Evolutionary conservation across 2,797 vertebrate species (phyloP).

Genomic region (Orestias chungarensis): DNA sequence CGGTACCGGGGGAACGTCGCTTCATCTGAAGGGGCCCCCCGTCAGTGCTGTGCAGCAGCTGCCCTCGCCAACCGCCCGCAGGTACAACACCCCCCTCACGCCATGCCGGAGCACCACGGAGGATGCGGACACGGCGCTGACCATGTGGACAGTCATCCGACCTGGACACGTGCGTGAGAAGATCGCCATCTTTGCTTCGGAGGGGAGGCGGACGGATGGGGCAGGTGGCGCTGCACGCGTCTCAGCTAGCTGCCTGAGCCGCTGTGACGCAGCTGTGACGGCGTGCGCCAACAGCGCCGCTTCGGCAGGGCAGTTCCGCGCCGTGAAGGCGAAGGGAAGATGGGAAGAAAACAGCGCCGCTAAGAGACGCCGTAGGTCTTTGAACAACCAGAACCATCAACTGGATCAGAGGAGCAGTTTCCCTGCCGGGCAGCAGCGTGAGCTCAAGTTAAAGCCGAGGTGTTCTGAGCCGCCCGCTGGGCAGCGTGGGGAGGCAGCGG

Average conservation of each 20-base stretch:
- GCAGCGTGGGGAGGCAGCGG: accelerated
- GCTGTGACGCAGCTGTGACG: not conserved
- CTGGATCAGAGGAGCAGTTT: slow-evolving; percentile 52
- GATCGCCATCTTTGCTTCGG: slow-evolving; percentile 92
- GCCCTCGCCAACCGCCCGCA: slow-evolving; percentile 20
- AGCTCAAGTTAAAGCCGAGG: not conserved
- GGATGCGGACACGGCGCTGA: slow-evolving; percentile 79
- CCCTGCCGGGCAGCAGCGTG: not conserved
- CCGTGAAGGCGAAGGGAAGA: slow-evolving; percentile 88
- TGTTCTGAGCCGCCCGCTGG: accelerated
- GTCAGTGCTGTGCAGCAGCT: slow-evolving; percentile 11
- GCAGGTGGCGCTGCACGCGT: accelerated
- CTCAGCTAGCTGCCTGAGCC: not conserved
- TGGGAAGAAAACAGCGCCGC: slow-evolving; percentile 88
- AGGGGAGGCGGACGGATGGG: slow-evolving; percentile 9
- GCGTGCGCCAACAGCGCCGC: not conserved
- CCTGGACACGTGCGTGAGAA: slow-evolving; percentile 98
- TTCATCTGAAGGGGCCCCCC: slow-evolving; percentile 18
- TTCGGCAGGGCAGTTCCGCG: slow-evolving; percentile 46
- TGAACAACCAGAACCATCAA: slow-evolving; percentile 55
- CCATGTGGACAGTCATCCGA: slow-evolving; percentile 92
- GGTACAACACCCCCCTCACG: slow-evolving; percentile 48
- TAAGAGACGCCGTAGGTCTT: slow-evolving; percentile 88
- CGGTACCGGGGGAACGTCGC: slow-evolving; percentile 16
- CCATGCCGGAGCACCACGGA: slow-evolving; percentile 55